Conservation (phyloP, 1,140 invertebrate genomes). For the Aphidius ervi region DNA sequence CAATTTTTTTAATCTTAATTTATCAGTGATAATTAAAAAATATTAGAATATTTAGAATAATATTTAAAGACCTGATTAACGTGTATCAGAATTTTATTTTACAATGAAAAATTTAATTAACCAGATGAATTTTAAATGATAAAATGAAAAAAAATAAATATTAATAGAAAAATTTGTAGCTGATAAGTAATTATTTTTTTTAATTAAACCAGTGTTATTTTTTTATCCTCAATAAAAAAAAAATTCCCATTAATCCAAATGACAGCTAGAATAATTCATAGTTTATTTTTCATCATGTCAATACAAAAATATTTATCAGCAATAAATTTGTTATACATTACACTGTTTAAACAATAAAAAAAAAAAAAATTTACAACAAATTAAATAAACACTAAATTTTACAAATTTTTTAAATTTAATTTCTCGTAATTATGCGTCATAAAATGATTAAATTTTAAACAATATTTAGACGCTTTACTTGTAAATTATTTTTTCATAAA, state of each 20-base stretch:
- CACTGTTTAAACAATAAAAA: slow-evolving; percentile 23
- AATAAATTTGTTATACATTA: slow-evolving; percentile 45
- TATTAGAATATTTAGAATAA: neutral
- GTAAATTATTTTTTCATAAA: no score
- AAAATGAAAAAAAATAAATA: slow-evolving; percentile 7
- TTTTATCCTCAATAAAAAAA: no score
- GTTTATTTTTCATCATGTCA: slow-evolving; percentile 48
- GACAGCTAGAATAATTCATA: slow-evolving; percentile 38
- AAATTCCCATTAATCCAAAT: slow-evolving; percentile 4
- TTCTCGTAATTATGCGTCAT: no score
- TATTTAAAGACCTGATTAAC: slow-evolving; percentile 14
- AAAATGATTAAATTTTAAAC: no score
- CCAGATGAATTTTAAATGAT: slow-evolving; percentile 5
- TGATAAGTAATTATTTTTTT: no score
- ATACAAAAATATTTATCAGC: slow-evolving; percentile 41
- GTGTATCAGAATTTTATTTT: neutral
- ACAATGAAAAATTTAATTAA: slow-evolving; percentile 20
- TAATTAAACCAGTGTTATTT: no score
- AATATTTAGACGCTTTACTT: no score
- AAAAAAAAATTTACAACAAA: neutral
- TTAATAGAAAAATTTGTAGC: slow-evolving; percentile 4
- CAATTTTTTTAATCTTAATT: neutral
- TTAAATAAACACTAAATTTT: neutral
- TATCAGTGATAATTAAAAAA: slow-evolving; percentile 9
- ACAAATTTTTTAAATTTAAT: no score